Base-by-base conservation (phyloP, 2,113 vertebrate genomes). In the Machaerirhynchus nigripectus region DNA sequence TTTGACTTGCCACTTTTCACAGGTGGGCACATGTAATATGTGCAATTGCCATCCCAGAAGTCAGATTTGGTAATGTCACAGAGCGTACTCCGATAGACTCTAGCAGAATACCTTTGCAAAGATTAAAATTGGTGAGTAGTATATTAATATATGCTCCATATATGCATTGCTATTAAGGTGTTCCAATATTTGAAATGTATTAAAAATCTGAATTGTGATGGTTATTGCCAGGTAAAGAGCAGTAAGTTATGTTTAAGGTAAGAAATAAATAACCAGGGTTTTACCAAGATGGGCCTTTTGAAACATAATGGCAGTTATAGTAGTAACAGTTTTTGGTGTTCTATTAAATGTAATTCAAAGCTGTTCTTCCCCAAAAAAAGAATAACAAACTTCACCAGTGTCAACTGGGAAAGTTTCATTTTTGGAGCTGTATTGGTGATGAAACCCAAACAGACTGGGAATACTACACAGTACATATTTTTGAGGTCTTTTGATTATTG, bases 1-100 rank as follows among this genome's bases (percentile, higher is more conserved):
- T 78, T 96, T 96, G 84, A 85, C 76, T 94, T 95, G 92, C 81
- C 85, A 68, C 97, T 97, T 90, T 97, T 96, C 97, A 87, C 97
- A 99, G 99, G 95, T 99, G 99, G 99, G 99, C 98, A 80, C 99
- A 99, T 67, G 96, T 99, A 95, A 99, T 99, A 97, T 99, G 99
- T 84, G 99, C 99, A 15, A 97, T 99, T 68, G 99, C 99, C 11
- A 98, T 99, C 84, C 99, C 99, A 85, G 99, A 99, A 98, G 99
- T 98, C 44, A 98, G 98, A 96, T 99, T 99, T 98, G 97, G 88
- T 74, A 98, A 99, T 76, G 98, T 99, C 89, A 98, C 96, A 90
- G 98, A 99, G 93, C 98, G 99, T 96, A 97, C 98, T 97, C 98
- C 98, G 82, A 98, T 99, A 97, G 99, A 99, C 97, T 98, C 98